Evolutionary conservation across 2,113 vertebrate genomes (phyloP).

Genomic region (Thinocorus orbignyianus): DNA sequence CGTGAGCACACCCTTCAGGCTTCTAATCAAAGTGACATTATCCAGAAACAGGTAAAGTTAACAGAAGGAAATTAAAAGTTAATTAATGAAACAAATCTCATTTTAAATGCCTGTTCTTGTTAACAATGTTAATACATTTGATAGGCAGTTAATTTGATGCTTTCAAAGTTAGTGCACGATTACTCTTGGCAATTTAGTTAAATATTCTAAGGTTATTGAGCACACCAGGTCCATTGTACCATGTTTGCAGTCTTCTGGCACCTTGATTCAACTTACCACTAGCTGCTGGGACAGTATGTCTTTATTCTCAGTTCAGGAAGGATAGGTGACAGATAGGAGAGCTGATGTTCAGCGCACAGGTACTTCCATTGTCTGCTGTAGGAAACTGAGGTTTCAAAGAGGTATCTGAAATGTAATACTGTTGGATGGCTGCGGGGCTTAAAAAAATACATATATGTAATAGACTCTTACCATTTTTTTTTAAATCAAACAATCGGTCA

Average conservation of each 20-base stretch:
- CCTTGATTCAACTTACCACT: not conserved
- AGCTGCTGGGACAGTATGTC: constrained; percentile 5
- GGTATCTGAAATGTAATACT: constrained; percentile 39
- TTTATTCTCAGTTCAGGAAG: constrained; percentile 24
- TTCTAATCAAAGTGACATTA: constrained; percentile 88
- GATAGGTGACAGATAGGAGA: constrained; percentile 13
- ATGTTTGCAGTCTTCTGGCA: constrained; percentile 11
- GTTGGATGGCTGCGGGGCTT: constrained; percentile 25
- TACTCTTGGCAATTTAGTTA: constrained; percentile 16
- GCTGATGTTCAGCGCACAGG: not conserved
- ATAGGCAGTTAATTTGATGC: constrained; percentile 40
- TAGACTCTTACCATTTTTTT: not conserved
- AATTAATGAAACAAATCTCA: constrained; percentile 20
- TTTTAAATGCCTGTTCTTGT: constrained; percentile 69
- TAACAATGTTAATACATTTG: constrained; percentile 62
- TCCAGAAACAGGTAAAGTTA: constrained; percentile 91
- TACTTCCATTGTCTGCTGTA: not conserved
- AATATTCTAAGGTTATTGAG: not conserved
- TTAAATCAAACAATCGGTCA: not conserved
- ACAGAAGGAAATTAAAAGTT: constrained; percentile 53
- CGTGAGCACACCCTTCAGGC: constrained; percentile 87
- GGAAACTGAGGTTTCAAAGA: constrained; percentile 42
- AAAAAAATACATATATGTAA: not conserved
- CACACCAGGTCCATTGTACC: not conserved
- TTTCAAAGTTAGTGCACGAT: not conserved